Evolutionary conservation across 92 coral and sea anemone species (phyloP), one percentile per base, ranked within the genome.

Genomic region (Epizoanthus scotinus): DNA sequence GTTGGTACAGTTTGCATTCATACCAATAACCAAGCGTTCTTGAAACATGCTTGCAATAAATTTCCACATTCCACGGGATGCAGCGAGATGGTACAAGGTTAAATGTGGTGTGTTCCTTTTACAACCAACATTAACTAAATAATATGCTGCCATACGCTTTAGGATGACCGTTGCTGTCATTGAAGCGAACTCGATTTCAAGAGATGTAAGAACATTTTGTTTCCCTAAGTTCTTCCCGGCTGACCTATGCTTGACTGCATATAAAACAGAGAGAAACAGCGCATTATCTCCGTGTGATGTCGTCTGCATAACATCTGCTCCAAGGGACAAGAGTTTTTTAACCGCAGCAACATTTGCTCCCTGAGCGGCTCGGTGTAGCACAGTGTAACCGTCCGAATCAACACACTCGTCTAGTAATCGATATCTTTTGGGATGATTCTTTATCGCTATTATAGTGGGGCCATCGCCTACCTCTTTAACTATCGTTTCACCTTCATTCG

Each of bases 21-120:
- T 40, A 5, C 81, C 82, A 57, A 78, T 78, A 18, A 40, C 59
- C 8, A 64, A 42, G 24, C 70, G 31, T 67, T 84, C 73, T 3
- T 69, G 54, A 19, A 90, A 56, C 25, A 90, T 67, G 55, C 42
- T 79, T 44, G 7, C 53, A 14, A 90, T 62, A 49, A 90, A 85
- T 34, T 52, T 62, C 19, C 82, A 75, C 63, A 90, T 81, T 52
- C 97, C 97, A 5, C 92, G 86, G 29, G 91, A 79, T 15, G 90
- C 94, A 44, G 97, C 97, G 17, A 90, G 71, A 67, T 90, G 94
- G 70, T 90, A 90, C 0, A 90, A 50, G 6, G 91, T 87, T 17
- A 90, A 59, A 25, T 87, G 78, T 3, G 67, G 22, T 2, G 73
- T 77, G 38, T 87, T 73, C 36, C 42, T 49, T 13, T 70, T 66